Base-by-base conservation (phyloP, 1,140 invertebrate genomes). In the Helicoverpa zea region DNA sequence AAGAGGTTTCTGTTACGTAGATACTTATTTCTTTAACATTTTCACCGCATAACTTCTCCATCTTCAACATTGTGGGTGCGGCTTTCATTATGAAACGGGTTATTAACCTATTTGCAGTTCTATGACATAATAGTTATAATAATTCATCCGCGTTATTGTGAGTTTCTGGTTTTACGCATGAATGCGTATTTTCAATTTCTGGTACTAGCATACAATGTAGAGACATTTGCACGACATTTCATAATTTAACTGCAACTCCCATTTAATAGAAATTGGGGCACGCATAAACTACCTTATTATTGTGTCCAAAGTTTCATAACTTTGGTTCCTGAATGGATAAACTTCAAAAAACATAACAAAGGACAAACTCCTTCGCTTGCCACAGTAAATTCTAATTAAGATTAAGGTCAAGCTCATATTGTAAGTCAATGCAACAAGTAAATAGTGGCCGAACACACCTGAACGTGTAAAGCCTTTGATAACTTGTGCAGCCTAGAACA, bases 371-470 rank as follows among this genome's bases (percentile, higher is more conserved):
- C 63, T 35, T 66, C 29, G 66, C 49, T 29, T 30, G 49, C 49
- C n/a, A 29, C 35, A 52, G 49, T 70, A 70, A 70, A 70, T 70
- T 70, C 66, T 70, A 18, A 70, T 70, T 70, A 70, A 16, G 66
- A 30, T 51, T 70, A 70, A 51, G 66, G 66, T 70, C 49, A 70
- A 70, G 66, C 49, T 18, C 66, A 54, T 63, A 70, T 51, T 70
- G 66, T 70, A 70, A 70, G 49, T 70, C 49, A 54, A 66, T 70
- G 66, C 16, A 70, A 70, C 18, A 70, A 51, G 66, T 70, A 68
- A 68, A n/a, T 14, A 68, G 16, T 29, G 3, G 0, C 16, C 18
- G n/a, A 14, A 51, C 10, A 68, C 47, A 68, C n/a, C 18, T 35
- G 29, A 63, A 63, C 59, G 23, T 43, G 35, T 16, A 59, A 59